These are phyloP conservation scores for Melitaea cinxia DNA, from an alignment of 1,140 invertebrate genomes.

Conservation along the genomic window DNA sequence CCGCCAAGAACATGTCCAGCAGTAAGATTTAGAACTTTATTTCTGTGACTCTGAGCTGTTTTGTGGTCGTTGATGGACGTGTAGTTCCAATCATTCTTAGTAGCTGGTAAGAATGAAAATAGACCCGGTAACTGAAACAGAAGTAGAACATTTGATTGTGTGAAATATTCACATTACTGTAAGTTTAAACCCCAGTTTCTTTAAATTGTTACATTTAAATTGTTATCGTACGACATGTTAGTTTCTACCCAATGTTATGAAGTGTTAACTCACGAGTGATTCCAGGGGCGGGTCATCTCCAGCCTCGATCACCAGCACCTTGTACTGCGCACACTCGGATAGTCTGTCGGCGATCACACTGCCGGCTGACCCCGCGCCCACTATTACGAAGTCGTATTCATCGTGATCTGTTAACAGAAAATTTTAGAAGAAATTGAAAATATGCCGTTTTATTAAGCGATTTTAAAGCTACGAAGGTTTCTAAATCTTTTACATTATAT, in stretches of 20 bases:
- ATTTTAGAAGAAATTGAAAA: neutral
- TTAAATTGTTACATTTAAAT: too few relatives aligned
- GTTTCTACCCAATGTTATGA: too few relatives aligned
- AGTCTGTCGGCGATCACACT: conserved; percentile 75
- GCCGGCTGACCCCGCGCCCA: conserved; percentile 50
- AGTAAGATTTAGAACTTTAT: conserved; percentile 84
- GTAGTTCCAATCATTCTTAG: conserved; percentile 86
- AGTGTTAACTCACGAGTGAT: conserved; percentile 7
- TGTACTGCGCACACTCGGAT: conserved; percentile 84
- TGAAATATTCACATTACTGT: too few relatives aligned
- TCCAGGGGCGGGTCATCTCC: conserved; percentile 74
- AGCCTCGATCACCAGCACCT: conserved; percentile 89
- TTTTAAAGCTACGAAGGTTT: too few relatives aligned
- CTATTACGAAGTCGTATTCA: conserved; percentile 47
- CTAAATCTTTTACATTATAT: too few relatives aligned
- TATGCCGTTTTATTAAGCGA: too few relatives aligned
- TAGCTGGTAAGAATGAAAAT: conserved; percentile 35
- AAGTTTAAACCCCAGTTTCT: too few relatives aligned
- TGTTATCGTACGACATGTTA: too few relatives aligned
- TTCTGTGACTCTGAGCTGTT: conserved; percentile 83
- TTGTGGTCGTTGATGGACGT: conserved; percentile 85
- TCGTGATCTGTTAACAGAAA: conserved; percentile 32
- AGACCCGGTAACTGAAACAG: conserved; percentile 46
- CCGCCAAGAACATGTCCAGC: conserved; percentile 88
- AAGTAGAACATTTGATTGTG: conserved; percentile 4